Evolutionary conservation across 1,140 invertebrate genomes (phyloP).

Genomic region (Dryas iulia): DNA sequence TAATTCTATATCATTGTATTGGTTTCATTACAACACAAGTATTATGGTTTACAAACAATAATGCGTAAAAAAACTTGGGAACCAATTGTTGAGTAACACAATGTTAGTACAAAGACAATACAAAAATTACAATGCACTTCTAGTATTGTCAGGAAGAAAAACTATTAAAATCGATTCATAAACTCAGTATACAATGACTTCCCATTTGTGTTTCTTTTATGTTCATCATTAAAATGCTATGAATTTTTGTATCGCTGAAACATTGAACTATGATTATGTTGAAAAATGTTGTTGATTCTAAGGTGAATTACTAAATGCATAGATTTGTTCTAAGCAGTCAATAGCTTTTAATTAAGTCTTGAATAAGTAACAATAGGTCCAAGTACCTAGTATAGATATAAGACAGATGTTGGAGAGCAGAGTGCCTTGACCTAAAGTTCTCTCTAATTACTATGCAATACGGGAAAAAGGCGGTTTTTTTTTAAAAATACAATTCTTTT

Average conservation of each 20-base stretch:
- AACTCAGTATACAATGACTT: background rate
- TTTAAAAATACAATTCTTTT: no score
- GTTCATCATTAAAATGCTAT: background rate
- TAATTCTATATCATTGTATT: no score
- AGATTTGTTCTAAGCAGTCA: no score
- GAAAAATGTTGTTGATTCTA: no score
- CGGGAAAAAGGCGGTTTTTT: no score
- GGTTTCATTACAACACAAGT: background rate
- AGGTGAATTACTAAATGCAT: no score
- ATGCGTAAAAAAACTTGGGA: background rate
- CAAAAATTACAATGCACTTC: background rate
- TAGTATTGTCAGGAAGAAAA: background rate
- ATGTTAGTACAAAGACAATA: background rate
- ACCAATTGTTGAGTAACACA: constrained; percentile 1
- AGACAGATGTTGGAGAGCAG: no score
- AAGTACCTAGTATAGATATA: no score
- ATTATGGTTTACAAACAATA: background rate
- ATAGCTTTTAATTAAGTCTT: no score
- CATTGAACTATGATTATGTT: background rate
- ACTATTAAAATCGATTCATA: background rate
- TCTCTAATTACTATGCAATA: no score
- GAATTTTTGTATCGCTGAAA: background rate
- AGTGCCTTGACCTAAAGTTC: no score
- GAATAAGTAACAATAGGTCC: no score
- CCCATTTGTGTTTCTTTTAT: background rate